Evolutionary conservation across 2,113 vertebrate genomes (phyloP).

Genomic region (Hippocampus barbouri): DNA sequence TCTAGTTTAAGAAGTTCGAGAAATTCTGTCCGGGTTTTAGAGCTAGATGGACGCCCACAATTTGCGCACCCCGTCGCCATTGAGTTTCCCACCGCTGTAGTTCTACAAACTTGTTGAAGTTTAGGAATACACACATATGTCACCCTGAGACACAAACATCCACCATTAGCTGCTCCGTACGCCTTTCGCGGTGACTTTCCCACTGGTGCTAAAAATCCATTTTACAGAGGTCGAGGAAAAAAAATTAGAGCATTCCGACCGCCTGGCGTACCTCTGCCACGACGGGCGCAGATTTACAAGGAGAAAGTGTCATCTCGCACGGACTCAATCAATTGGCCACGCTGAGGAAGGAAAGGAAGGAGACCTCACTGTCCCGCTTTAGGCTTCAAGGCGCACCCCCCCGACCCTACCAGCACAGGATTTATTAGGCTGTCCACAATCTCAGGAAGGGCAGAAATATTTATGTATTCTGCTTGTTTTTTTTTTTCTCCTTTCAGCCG

Average conservation of each 20-base stretch:
- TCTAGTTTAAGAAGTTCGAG: too few relatives aligned
- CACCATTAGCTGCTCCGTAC: neutral
- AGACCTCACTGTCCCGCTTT: conserved; percentile 21
- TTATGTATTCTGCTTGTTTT: conserved; percentile 45
- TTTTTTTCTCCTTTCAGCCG: conserved; percentile 60
- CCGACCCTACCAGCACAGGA: conserved; percentile 14
- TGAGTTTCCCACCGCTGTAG: too few relatives aligned
- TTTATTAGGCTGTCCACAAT: conserved; percentile 53
- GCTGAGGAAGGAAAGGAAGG: conserved; percentile 49
- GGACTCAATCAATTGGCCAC: conserved; percentile 81
- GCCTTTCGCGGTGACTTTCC: conserved; percentile 57
- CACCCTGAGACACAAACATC: neutral
- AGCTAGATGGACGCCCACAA: too few relatives aligned
- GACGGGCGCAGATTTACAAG: conserved; percentile 78
- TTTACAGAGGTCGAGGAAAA: conserved; percentile 63
- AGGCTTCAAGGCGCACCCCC: conserved; percentile 49
- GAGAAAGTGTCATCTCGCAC: conserved; percentile 81
- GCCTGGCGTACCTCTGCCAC: conserved; percentile 60
- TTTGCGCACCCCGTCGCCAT: too few relatives aligned
- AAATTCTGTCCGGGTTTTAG: too few relatives aligned
- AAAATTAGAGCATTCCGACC: conserved; percentile 57
- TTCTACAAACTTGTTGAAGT: too few relatives aligned
- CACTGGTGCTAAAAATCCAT: conserved; percentile 61
- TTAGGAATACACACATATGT: conserved; percentile 11
- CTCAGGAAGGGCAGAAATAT: conserved; percentile 19